Evolutionary conservation across 2,797 vertebrate species (phyloP).

Genomic region (Vespertilio murinus): DNA sequence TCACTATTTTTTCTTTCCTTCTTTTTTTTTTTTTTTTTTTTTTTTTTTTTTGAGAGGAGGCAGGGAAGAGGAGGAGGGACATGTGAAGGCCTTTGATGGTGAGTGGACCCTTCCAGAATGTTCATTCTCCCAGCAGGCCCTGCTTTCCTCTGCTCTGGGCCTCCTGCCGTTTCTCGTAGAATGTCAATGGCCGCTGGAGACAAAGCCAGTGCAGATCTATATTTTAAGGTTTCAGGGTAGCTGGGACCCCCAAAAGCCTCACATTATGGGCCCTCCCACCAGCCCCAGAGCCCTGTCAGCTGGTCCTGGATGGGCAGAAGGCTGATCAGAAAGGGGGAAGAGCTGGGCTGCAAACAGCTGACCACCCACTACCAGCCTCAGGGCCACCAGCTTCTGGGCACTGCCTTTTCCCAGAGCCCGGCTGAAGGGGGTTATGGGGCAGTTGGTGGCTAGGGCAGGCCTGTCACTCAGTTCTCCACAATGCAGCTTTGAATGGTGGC

Average conservation of each 20-base stretch:
- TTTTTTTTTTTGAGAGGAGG: background rate
- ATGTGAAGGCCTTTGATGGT: background rate
- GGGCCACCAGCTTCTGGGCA: background rate
- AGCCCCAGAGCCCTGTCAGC: background rate
- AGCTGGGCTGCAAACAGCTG: background rate
- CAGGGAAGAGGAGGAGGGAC: background rate
- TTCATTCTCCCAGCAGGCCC: background rate
- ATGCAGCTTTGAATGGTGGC: background rate
- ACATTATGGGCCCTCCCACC: background rate
- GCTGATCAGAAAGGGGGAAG: background rate
- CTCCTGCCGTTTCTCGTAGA: background rate
- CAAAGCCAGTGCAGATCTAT: background rate
- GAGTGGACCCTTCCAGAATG: background rate
- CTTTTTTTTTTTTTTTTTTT: background rate
- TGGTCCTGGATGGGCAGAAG: background rate
- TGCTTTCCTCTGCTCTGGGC: background rate
- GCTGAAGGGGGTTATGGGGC: accelerated
- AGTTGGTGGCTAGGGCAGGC: background rate
- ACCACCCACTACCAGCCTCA: background rate
- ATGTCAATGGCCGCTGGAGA: background rate
- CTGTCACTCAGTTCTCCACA: background rate
- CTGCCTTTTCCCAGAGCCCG: background rate
- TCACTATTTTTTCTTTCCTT: background rate
- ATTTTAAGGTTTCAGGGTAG: background rate
- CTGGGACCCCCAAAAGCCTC: background rate